Evolutionary conservation across 2,113 vertebrate species (phyloP), one percentile per base, ranked within the genome.

Genomic region (Balaenoptera acutorostrata): DNA sequence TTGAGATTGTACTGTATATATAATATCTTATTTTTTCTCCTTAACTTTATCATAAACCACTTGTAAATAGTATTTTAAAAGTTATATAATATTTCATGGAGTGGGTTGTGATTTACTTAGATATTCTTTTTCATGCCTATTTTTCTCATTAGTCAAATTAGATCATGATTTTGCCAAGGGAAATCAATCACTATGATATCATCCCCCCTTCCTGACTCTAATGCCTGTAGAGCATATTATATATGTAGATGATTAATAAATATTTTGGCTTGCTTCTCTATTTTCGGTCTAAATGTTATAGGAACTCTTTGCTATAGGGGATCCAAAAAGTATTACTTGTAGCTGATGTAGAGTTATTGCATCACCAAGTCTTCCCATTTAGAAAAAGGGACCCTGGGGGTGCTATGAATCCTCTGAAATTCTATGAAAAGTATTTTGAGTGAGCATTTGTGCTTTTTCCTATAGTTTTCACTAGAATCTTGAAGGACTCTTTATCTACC

Each of bases 21-120:
- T 63, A 81, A 61, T 75, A 44, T 36, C 52, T 31, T 85, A 5
- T 82, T 89, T 93, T 84, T 61, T 11, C n/a, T 25, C 41, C 8
- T 69, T 75, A 69, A n/a, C 49, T 41, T 85, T 77, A 66, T 63
- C 52, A 8, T 75, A 84, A 86, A 39, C 27, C 31, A 18, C 85
- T 72, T 91, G 31, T 81, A 94, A 69, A 66, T 72, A 77, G n/a
- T 86, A 25, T 88, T 78, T 90, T 90, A 3, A 68, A 96, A 88
- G 17, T 90, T 88, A 88, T 2, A 8, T 87, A 27, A 18, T 90
- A 88, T 63, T 72, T 93, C 25, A n/a, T 46, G 46, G 59, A 92
- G 78, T 49, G 0, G 33, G 57, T 81, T 89, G 10, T 91, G n/a
- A 84, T 88, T 92, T 88, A 59, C 29, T 46, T 93, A 31, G 27